Conservation (phyloP, 2,113 vertebrate species). For the Clarias batrachus region DNA sequence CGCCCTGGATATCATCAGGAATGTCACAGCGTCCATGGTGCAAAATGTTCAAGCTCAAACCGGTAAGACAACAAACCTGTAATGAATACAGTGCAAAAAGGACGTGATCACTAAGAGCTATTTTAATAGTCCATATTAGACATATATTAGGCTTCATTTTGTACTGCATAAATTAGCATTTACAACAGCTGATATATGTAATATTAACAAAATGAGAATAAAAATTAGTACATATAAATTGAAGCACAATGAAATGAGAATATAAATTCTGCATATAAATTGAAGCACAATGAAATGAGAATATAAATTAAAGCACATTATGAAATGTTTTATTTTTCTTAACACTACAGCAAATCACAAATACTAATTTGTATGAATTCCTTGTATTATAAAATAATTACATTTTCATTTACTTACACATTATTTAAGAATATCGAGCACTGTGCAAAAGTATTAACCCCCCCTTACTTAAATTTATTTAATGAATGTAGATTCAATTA, state of each 20-base stretch:
- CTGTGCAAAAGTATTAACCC: no score
- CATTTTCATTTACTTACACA: no score
- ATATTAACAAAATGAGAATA: not conserved
- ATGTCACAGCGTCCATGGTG: conserved; percentile 30
- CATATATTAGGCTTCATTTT: no score
- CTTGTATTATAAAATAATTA: no score
- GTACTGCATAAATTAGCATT: not conserved
- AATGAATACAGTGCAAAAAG: not conserved
- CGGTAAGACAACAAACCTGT: conserved; percentile 56
- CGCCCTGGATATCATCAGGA: conserved; percentile 53
- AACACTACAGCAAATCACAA: not conserved
- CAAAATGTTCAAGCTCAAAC: conserved; percentile 55
- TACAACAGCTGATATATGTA: not conserved
- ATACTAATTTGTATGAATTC: no score
- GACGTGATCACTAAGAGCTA: not conserved
- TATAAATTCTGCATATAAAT: not conserved
- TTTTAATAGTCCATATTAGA: not conserved
- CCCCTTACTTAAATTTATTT: no score
- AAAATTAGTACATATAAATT: not conserved
- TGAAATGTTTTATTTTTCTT: not conserved
- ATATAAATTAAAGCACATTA: not conserved
- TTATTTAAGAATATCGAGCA: no score
- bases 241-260: not conserved
- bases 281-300: not conserved
- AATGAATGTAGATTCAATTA: no score